Evolutionary conservation across 1,140 invertebrate species (phyloP).

Genomic region (Myzus persicae): DNA sequence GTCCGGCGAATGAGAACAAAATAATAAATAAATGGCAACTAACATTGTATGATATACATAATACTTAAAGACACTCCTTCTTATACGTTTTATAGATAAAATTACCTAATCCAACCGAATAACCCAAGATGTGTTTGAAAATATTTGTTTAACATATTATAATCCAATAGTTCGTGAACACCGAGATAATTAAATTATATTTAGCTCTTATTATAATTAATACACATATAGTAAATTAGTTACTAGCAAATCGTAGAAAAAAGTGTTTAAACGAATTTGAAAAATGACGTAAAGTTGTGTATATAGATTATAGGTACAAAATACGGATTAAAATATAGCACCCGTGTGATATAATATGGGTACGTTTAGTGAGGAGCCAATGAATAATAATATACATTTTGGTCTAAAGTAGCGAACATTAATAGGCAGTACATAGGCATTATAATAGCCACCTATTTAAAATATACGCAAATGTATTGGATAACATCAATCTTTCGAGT

Average conservation of each 20-base stretch:
- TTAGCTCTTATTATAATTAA: neutral
- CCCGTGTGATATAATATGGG: neutral
- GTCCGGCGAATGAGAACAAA: neutral
- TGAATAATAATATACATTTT: too few species aligned
- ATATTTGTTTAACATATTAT: neutral
- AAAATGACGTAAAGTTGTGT: neutral
- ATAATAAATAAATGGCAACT: neutral
- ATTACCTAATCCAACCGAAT: neutral
- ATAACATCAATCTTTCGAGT: neutral
- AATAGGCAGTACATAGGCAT: too few species aligned
- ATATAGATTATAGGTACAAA: too few species aligned
- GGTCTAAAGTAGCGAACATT: too few species aligned
- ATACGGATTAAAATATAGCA: neutral
- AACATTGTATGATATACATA: neutral
- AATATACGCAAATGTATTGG: neutral
- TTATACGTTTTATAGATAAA: too few species aligned
- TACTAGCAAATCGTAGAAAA: too few species aligned
- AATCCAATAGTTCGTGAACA: neutral
- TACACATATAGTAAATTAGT: neutral
- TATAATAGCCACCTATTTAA: too few species aligned
- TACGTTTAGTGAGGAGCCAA: neutral
- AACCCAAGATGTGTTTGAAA: neutral
- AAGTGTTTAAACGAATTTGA: neutral
- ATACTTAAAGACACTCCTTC: too few species aligned
- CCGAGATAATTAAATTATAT: neutral